Conservation (phyloP, 1,140 invertebrate genomes). For the Rhizoglyphus robini region DNA sequence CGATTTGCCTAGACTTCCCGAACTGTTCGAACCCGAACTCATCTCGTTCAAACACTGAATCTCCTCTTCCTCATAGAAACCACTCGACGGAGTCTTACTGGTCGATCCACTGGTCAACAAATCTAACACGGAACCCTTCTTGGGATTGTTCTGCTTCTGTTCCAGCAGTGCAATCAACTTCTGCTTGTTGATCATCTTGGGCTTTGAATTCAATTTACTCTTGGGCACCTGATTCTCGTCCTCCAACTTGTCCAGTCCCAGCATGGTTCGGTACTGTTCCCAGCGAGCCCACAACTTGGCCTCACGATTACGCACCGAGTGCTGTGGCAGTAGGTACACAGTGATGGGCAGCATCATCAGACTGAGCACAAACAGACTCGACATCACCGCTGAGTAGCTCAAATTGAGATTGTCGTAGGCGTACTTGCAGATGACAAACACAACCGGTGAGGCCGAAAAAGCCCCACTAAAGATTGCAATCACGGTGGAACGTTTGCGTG, state of each 20-base stretch:
- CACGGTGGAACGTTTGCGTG: slow-evolving; percentile 25
- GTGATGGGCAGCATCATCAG: slow-evolving; percentile 25
- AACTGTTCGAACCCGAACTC: neutral
- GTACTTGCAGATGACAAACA: slow-evolving; percentile 27
- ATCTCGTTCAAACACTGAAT: neutral
- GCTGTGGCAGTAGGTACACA: slow-evolving; percentile 23
- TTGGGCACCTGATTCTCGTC: neutral
- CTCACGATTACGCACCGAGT: neutral
- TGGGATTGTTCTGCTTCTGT: neutral
- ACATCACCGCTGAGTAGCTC: slow-evolving; percentile 22
- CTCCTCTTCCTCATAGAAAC: neutral
- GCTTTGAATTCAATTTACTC: neutral
- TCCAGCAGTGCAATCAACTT: neutral
- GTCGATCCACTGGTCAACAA: neutral
- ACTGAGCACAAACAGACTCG: slow-evolving; percentile 22
- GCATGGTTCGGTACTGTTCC: neutral
- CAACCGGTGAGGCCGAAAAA: slow-evolving; percentile 26
- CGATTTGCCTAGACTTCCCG: neutral
- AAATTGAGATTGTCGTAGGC: slow-evolving; percentile 23
- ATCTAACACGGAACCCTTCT: no score
- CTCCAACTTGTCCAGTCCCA: slow-evolving; percentile 11
- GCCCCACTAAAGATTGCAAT: slow-evolving; percentile 27
- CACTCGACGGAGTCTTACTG: neutral
- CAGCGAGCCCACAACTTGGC: neutral
- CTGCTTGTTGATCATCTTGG: neutral